These are phyloP conservation scores for Orbicella faveolata DNA, from an alignment of 64 coral and sea anemone genomes.

Conservation along the genomic window DNA sequence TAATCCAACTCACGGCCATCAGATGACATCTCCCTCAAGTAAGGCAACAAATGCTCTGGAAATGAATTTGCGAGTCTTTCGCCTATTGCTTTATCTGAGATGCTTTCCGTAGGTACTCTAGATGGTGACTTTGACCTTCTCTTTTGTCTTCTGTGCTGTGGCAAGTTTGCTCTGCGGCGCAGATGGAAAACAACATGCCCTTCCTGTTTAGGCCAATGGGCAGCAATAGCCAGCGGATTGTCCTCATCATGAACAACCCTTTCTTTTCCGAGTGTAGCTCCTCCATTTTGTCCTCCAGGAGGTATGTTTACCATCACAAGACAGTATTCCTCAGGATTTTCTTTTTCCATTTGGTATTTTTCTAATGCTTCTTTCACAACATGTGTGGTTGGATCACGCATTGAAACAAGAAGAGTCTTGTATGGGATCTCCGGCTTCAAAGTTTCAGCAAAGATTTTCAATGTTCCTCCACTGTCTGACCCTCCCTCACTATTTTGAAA, in stretches of 20 bases:
- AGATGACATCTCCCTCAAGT: slow-evolving; percentile 72
- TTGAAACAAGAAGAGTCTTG: slow-evolving; percentile 90
- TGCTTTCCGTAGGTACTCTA: slow-evolving; percentile 68
- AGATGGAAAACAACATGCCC: slow-evolving; percentile 92
- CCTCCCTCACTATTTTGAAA: slow-evolving; percentile 77
- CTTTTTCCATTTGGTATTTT: slow-evolving; percentile 88
- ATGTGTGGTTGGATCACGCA: slow-evolving; percentile 77
- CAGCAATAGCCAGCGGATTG: slow-evolving; percentile 87
- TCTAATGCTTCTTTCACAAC: slow-evolving; percentile 93
- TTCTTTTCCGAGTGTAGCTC: slow-evolving; percentile 77
- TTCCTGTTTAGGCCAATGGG: slow-evolving; percentile 83
- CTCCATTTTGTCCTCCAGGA: slow-evolving; percentile 69
- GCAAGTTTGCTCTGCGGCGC: slow-evolving; percentile 81
- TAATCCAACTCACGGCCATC: slow-evolving; percentile 73
- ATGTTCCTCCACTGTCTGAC: slow-evolving; percentile 82
- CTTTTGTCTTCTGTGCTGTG: slow-evolving; percentile 74
- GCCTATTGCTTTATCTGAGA: slow-evolving; percentile 55
- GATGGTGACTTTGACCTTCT: slow-evolving; percentile 82
- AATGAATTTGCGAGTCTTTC: slow-evolving; percentile 71
- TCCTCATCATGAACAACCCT: slow-evolving; percentile 93
- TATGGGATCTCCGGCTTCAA: slow-evolving; percentile 96
- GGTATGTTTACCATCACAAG: slow-evolving; percentile 94
- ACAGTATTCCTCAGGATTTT: slow-evolving; percentile 93
- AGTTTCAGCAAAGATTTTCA: slow-evolving; percentile 97
- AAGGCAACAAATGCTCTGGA: slow-evolving; percentile 82